phyloP scores from a whole-genome alignment of 1,140 invertebrate species.

The Mactra quadrangularis region DNA sequence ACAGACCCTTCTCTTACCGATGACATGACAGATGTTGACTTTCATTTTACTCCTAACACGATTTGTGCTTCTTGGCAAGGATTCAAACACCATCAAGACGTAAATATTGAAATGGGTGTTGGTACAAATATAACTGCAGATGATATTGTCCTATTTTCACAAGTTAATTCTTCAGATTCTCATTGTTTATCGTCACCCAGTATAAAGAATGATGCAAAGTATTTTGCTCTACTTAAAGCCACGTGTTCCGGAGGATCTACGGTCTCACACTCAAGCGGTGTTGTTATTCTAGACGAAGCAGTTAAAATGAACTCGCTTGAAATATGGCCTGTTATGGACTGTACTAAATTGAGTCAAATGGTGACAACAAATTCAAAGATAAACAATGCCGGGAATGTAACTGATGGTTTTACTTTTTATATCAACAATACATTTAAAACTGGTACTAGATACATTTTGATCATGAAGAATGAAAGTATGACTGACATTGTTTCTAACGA shows the following conservation, averaged over 20 bases:
- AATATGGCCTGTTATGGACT: not conserved
- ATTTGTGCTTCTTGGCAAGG: not conserved
- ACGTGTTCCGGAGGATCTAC: slow-evolving; percentile 3
- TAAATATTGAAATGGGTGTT: slow-evolving; percentile 22
- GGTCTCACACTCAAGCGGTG: slow-evolving; percentile 2
- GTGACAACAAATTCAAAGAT: not conserved
- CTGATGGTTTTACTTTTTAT: too few relatives aligned
- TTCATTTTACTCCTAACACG: slow-evolving; percentile 18
- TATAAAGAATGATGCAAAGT: not conserved
- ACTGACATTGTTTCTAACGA: too few relatives aligned
- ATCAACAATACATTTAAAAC: too few relatives aligned
- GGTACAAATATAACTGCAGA: not conserved
- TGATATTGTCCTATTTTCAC: not conserved
- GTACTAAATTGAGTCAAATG: not conserved
- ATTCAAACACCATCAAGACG: slow-evolving; percentile 24
- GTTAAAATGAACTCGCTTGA: not conserved
- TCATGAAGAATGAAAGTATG: too few relatives aligned
- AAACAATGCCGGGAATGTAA: too few relatives aligned
- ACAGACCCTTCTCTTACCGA: not conserved
- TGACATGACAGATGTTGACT: not conserved
- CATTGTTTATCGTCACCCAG: not conserved
- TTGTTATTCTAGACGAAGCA: not conserved
- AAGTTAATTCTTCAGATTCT: not conserved
- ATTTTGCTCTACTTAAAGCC: not conserved
- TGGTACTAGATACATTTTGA: too few relatives aligned